Percentiles rank a stretch among this genome's conserved stretches.
These are phyloP conservation scores for Malacosoma neustria DNA, from an alignment of 2,888 invertebrate species.

Conservation along the genomic window DNA sequence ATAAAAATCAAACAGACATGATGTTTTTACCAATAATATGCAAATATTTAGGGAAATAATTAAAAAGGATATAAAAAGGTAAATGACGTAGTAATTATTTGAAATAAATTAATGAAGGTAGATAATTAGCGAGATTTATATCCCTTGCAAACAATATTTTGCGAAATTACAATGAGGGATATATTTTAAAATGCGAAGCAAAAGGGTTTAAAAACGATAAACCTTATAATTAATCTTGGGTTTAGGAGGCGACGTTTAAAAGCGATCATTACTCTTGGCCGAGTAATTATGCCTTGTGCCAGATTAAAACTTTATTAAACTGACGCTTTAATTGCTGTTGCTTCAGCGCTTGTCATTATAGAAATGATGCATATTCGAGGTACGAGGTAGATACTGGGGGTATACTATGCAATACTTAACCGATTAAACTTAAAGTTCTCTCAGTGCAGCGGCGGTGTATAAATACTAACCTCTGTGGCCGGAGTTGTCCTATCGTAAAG, in stretches of 20 bases:
- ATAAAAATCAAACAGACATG: no score
- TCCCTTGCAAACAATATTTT: not conserved
- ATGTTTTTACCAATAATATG: no score
- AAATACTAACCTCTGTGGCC: no score
- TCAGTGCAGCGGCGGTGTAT: no score
- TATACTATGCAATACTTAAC: no score
- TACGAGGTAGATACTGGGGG: no score
- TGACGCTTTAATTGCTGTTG: slow-evolving; percentile 2
- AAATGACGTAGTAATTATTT: no score
- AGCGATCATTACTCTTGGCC: slow-evolving; percentile 1
- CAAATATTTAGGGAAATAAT: no score
- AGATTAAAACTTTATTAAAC: slow-evolving; percentile 4
- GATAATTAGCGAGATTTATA: not conserved
- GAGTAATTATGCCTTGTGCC: slow-evolving; percentile 3
- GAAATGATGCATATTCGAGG: no score
- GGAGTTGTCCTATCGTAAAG: no score
- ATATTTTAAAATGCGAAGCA: not conserved
- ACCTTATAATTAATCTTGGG: slow-evolving; percentile 13
- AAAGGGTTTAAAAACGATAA: slow-evolving; percentile 10
- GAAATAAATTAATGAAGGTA: not conserved
- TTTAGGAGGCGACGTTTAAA: not conserved
- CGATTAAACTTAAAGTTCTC: no score
- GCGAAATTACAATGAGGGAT: not conserved
- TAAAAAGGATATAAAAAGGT: no score
- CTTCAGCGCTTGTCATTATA: not conserved